A percentile compares a stretch with the other conserved stretches of the same genome.
Evolutionary conservation across 2,888 invertebrate genomes (phyloP).

Genomic region (Eulithis testata): DNA sequence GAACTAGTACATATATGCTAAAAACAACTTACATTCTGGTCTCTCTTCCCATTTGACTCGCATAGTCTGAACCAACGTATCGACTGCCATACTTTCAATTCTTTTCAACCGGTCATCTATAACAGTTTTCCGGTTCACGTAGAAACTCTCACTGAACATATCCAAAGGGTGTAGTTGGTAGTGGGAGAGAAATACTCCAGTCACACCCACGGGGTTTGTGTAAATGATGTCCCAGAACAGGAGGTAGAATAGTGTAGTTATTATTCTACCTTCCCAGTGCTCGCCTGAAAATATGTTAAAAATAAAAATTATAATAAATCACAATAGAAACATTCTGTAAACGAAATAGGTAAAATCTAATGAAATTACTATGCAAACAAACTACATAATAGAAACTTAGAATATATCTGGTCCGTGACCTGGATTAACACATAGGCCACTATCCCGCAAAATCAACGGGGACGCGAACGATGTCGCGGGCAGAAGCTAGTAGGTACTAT

Average conservation of each 20-base stretch:
- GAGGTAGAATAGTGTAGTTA: slow-evolving; percentile 86
- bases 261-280: slow-evolving; percentile 89
- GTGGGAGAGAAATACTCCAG: slow-evolving; percentile 86
- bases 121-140: slow-evolving; percentile 82
- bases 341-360: too few species aligned
- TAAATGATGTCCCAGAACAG: slow-evolving; percentile 92
- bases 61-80: slow-evolving; percentile 74
- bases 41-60: slow-evolving; percentile 73
- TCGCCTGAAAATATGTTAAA: slow-evolving; percentile 73
- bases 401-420: too few species aligned
- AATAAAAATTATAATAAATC: not conserved
- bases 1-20: not conserved
- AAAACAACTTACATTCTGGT: slow-evolving; percentile 65
- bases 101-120: slow-evolving; percentile 83
- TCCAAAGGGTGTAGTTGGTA: slow-evolving; percentile 90
- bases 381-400: too few species aligned
- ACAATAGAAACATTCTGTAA: too few species aligned
- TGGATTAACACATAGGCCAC: too few species aligned
- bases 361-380: too few species aligned
- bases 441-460: too few species aligned
- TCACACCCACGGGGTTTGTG: slow-evolving; percentile 70
- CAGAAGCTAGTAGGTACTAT: too few species aligned
- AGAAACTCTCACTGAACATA: slow-evolving; percentile 87
- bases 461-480: too few species aligned
- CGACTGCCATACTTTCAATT: slow-evolving; percentile 58